Conservation (phyloP, 2,797 vertebrate species). For the Syndactyla subalaris region DNA sequence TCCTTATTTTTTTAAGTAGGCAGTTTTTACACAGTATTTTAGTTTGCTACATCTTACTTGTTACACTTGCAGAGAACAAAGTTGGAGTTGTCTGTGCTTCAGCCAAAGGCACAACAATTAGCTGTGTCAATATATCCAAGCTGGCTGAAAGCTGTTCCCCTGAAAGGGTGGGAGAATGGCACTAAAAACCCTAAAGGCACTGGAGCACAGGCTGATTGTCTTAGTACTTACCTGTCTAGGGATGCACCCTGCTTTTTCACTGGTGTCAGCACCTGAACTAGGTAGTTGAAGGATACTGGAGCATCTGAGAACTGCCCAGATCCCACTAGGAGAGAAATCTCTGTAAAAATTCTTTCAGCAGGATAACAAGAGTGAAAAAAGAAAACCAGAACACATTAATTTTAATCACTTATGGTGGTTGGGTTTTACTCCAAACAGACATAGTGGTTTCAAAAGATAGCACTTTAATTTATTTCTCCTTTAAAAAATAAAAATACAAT, state of each 20-base stretch:
- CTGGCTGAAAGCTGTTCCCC: background rate
- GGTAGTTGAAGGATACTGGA: background rate
- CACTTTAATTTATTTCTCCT: background rate
- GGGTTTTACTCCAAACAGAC: background rate
- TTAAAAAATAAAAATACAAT: background rate
- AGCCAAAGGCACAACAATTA: background rate
- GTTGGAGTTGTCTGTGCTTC: background rate
- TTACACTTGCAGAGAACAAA: background rate
- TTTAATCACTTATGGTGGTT: background rate
- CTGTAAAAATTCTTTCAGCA: background rate
- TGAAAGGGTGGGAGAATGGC: background rate
- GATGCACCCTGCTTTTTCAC: background rate
- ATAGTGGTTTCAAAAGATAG: background rate
- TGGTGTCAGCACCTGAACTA: background rate
- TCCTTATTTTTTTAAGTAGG: background rate
- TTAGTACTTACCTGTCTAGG: background rate
- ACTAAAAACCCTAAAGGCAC: background rate
- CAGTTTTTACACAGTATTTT: background rate
- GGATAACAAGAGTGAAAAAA: background rate
- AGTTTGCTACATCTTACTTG: background rate
- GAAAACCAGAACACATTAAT: background rate
- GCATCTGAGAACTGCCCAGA: background rate
- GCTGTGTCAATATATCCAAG: background rate
- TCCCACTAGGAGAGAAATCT: too few relatives aligned
- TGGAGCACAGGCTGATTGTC: background rate